Percentiles rank a stretch among this genome's conserved stretches.
Conservation (phyloP, 1,140 invertebrate genomes). For the Calephelis virginiensis region DNA sequence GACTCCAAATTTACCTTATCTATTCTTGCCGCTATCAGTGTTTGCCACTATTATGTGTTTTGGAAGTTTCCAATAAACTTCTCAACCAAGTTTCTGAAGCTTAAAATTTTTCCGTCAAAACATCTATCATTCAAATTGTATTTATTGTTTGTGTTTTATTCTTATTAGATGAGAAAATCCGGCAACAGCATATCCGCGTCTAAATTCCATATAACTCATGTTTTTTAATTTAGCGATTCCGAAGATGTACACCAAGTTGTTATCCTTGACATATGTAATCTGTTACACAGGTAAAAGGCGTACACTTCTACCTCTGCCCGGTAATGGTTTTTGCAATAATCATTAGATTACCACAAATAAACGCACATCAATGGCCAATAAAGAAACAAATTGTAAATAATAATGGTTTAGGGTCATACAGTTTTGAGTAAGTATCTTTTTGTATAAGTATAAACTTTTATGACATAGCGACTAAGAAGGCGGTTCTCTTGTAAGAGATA, state of each 20-base stretch:
- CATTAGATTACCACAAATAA: constrained; percentile 30
- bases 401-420: constrained; percentile 60
- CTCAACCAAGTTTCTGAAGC: no score
- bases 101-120: no score
- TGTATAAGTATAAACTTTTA: background rate
- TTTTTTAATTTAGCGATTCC: constrained; percentile 33
- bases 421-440: constrained; percentile 63
- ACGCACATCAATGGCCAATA: constrained; percentile 39
- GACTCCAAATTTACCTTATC: no score
- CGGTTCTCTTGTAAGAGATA: no score
- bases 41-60: no score
- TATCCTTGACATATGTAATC: constrained; percentile 54
- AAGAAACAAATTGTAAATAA: constrained; percentile 54
- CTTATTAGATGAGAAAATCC: no score
- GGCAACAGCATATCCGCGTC: constrained; percentile 8
- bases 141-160: background rate
- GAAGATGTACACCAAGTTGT: constrained; percentile 29
- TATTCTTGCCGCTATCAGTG: no score
- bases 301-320: constrained; percentile 34
- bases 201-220: constrained; percentile 15
- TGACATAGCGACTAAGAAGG: no score
- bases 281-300: constrained; percentile 50
- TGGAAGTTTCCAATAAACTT: no score
- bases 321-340: constrained; percentile 37
- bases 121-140: no score